Conservation (phyloP, 2,888 invertebrate genomes). For the Heliconius erato region DNA sequence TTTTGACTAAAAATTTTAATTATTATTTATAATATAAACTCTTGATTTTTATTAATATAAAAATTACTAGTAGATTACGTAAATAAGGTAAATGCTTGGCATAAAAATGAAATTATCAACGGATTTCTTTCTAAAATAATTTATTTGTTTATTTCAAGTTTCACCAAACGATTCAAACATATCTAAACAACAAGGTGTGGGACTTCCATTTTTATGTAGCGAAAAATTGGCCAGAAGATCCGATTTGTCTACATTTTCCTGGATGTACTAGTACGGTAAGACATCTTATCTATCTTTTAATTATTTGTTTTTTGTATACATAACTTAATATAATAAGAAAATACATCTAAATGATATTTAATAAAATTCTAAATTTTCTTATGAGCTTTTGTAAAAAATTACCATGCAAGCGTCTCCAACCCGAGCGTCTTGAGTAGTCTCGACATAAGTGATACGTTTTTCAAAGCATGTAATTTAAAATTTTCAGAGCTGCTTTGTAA, state of each 20-base stretch:
- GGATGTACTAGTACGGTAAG: constrained; percentile 95
- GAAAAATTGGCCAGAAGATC: constrained; percentile 94
- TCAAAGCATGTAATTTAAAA: constrained; percentile 49
- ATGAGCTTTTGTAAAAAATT: constrained; percentile 33
- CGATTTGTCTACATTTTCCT: constrained; percentile 94
- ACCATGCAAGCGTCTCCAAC: constrained; percentile 42
- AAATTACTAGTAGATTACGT: neutral
- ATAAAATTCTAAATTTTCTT: constrained; percentile 16
- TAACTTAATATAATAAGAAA: neutral
- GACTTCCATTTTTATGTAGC: constrained; percentile 96
- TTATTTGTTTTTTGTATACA: neutral
- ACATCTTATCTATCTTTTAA: constrained; percentile 12
- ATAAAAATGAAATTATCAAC: neutral
- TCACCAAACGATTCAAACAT: constrained; percentile 96
- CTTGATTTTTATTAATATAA: neutral
- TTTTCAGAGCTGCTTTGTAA: constrained; percentile 24
- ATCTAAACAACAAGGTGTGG: constrained; percentile 95
- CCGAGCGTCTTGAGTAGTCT: constrained; percentile 41
- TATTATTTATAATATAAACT: neutral
- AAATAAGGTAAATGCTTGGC: neutral
- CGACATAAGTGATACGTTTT: constrained; percentile 54
- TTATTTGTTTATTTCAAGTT: constrained; percentile 87
- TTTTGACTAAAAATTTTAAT: neutral
- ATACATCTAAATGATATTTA: neutral
- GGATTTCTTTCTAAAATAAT: neutral